Evolutionary conservation across 2,113 vertebrate species (phyloP).

Genomic region (Mohoua ochrocephala): DNA sequence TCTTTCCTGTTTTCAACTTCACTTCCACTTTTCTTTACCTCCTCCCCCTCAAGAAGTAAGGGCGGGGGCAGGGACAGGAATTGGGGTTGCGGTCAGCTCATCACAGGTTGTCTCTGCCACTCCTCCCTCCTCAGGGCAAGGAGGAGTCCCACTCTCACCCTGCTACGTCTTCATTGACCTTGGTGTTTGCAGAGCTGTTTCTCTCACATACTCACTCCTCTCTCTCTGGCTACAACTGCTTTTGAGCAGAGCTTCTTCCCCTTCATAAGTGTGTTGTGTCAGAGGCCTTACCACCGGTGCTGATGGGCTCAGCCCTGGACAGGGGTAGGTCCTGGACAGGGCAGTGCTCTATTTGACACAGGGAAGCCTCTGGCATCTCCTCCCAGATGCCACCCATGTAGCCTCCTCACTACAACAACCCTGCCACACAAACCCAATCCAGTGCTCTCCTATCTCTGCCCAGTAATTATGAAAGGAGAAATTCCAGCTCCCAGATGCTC

Average conservation of each 20-base stretch:
- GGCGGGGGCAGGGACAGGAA: not conserved
- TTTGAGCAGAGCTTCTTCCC: not conserved
- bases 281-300: fast-evolving
- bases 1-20: not conserved
- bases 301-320: not conserved
- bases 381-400: not conserved
- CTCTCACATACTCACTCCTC: not conserved
- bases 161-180: not conserved
- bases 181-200: not conserved
- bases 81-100: fast-evolving
- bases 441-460: not conserved
- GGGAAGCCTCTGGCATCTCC: not conserved
- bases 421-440: not conserved
- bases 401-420: not conserved
- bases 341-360: not conserved
- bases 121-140: not conserved
- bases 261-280: not conserved
- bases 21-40: not conserved
- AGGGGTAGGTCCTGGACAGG: not conserved
- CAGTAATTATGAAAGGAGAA: fast-evolving
- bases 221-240: not conserved
- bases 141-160: not conserved
- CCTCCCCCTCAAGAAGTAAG: fast-evolving
- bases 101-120: fast-evolving
- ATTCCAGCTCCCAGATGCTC: not conserved